Evolutionary conservation across 1,140 invertebrate genomes (phyloP), one percentile per base, ranked within the genome.

Genomic region (Hyphantria cunea): DNA sequence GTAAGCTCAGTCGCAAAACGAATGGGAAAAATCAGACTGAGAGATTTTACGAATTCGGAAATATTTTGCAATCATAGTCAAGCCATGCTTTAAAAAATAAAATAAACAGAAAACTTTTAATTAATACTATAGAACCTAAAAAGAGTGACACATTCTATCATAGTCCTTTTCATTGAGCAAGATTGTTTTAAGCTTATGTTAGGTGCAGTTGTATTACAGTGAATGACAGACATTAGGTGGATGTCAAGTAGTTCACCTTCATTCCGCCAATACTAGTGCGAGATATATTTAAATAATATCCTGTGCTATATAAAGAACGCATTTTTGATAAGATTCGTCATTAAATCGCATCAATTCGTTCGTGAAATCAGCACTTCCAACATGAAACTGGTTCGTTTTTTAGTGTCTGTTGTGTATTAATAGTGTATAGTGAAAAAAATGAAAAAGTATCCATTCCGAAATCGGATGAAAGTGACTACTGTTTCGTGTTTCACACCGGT

Each of bases 341-440:
- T 47, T 60, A 51, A 34, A 44, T 15, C 34, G 39, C 6, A 60
- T 51, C 25, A 17, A 60, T 50, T 37, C n/a, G n/a, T n/a, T n/a
- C 31, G 65, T 49, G 59, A 67, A 59, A 69, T 55, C 76, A 68
- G 52, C 67, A 60, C 44, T 51, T 51, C 48, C 64, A 73, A 66
- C 37, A 82, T 82, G 78, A 82, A 78, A 72, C 72, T 79, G 76
- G 78, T 82, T 62, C 49, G 76, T 79, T 72, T 55, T 61, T 64
- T 54, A 68, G 37, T 50, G 47, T 45, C 14, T 55, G 47, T 53
- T 53, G 8, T 39, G n/a, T 64, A 45, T 39, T n/a, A n/a, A n/a
- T 9, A 48, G 45, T 60, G 56, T 42, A 10, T 39, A 42, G 56
- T 60, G 56, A 42, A 50, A 50, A 25, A 25, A 25, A 5, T 25